These are phyloP conservation scores for Exaiptasia diaphana DNA, from an alignment of 64 coral and sea anemone genomes.

Conservation along the genomic window DNA sequence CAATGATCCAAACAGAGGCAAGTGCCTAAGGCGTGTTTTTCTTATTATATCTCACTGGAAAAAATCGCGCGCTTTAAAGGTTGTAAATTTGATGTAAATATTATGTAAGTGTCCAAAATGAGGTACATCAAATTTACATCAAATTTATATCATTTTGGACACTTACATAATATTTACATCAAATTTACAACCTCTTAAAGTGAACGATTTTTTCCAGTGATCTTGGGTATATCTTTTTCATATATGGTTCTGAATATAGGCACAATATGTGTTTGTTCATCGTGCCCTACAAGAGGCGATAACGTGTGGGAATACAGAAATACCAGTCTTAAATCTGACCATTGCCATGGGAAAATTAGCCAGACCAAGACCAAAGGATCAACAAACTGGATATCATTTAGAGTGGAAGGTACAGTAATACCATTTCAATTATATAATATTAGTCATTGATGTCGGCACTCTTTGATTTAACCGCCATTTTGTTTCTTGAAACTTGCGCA, in stretches of 20 bases:
- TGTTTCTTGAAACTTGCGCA: neutral
- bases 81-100: too few relatives aligned
- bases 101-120: too few relatives aligned
- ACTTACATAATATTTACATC: too few relatives aligned
- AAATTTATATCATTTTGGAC: too few relatives aligned
- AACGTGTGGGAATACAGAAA: conserved; percentile 62
- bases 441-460: neutral
- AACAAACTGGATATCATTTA: conserved; percentile 26
- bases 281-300: conserved; percentile 43
- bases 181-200: too few relatives aligned
- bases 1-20: conserved; percentile 55
- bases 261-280: conserved; percentile 57
- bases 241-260: too few relatives aligned
- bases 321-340: conserved; percentile 26
- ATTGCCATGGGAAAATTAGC: conserved; percentile 9
- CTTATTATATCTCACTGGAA: too few relatives aligned
- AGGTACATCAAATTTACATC: too few relatives aligned
- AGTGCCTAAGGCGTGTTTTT: neutral
- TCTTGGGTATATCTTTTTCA: too few relatives aligned
- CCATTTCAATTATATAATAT: neutral
- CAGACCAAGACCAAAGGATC: neutral
- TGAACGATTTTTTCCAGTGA: too few relatives aligned
- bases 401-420: conserved; percentile 33
- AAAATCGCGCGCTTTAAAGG: too few relatives aligned
- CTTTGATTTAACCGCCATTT: too few relatives aligned